Conservation (phyloP, 2,113 vertebrate species). For the Miniopterus natalensis region DNA sequence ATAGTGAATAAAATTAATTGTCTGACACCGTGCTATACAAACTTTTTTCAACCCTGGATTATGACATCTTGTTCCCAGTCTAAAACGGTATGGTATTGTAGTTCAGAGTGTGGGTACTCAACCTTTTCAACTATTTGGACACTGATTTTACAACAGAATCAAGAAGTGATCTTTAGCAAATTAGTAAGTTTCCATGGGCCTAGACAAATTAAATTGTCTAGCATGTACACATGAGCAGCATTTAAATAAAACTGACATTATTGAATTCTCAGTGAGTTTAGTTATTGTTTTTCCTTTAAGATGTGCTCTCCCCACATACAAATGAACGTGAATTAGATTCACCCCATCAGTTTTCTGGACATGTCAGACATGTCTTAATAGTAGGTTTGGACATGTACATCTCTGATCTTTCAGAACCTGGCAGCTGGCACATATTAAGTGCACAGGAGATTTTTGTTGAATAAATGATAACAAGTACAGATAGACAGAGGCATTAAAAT, state of each 20-base stretch:
- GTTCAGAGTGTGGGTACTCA: not conserved
- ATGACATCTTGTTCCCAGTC: not conserved
- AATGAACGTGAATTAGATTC: constrained; percentile 35
- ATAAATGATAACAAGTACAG: not conserved
- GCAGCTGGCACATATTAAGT: not conserved
- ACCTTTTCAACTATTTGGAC: not conserved
- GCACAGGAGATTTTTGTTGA: not conserved
- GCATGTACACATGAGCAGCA: not conserved
- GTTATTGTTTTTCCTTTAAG: constrained; percentile 31
- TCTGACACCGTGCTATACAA: not conserved
- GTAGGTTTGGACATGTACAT: not conserved
- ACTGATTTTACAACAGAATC: not conserved
- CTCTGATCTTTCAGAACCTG: not conserved
- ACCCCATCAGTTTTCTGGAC: not conserved
- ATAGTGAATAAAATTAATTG: not conserved
- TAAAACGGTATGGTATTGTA: not conserved
- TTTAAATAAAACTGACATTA: constrained; percentile 27
- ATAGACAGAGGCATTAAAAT: not conserved
- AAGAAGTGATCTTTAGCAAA: not conserved
- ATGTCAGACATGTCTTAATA: not conserved
- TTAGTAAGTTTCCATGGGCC: not conserved
- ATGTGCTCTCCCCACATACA: not conserved
- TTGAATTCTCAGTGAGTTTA: not conserved
- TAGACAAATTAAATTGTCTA: not conserved
- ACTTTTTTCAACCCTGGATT: not conserved